A percentile compares a stretch with the other conserved stretches of the same genome.
Conservation (phyloP, 1,140 invertebrate genomes). For the Radopholus similis region DNA sequence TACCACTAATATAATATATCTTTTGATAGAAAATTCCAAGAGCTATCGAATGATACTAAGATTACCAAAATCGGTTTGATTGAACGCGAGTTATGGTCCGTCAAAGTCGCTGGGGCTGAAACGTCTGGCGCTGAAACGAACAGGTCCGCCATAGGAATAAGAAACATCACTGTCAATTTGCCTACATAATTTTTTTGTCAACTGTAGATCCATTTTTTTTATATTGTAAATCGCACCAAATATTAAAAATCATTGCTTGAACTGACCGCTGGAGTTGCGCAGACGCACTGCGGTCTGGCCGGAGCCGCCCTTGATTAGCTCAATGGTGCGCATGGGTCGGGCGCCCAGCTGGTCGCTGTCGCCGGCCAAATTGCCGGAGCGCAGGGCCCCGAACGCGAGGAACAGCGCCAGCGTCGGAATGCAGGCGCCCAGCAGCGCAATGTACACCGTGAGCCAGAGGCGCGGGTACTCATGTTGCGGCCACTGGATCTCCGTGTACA, state of each 20-base stretch:
- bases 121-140: no score
- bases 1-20: background rate
- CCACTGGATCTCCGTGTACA: constrained; percentile 59
- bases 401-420: constrained; percentile 48
- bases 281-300: background rate
- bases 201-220: background rate
- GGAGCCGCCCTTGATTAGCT: constrained; percentile 22
- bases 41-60: no score
- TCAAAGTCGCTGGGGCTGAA: no score
- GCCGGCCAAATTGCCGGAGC: constrained; percentile 53
- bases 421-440: constrained; percentile 42
- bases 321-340: constrained; percentile 43
- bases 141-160: no score
- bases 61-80: no score
- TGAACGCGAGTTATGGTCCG: no score
- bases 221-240: constrained; percentile 1
- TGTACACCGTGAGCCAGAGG: constrained; percentile 46
- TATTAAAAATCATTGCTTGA: background rate
- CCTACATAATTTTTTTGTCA: background rate
- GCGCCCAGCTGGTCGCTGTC: constrained; percentile 53
- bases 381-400: background rate
- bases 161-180: background rate
- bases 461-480: constrained; percentile 36
- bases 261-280: constrained; percentile 12
- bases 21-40: no score